Conservation (phyloP, 2,113 vertebrate genomes). For the Tonatia bakeri region DNA sequence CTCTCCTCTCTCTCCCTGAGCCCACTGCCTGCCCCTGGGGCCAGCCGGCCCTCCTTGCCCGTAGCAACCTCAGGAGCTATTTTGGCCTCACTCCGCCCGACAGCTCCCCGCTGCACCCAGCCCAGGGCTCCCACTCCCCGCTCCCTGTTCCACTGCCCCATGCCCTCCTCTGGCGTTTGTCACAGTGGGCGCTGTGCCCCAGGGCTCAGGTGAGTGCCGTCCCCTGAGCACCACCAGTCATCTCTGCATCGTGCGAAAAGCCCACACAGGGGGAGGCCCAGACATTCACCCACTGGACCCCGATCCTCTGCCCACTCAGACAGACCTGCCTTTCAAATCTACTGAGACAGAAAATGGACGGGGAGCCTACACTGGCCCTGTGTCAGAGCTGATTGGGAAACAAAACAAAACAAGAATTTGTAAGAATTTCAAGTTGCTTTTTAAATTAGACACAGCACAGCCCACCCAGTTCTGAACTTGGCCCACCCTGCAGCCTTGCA, state of each 20-base stretch:
- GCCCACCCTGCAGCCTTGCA: background rate
- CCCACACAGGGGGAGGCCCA: fast-evolving
- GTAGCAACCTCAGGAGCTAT: too few relatives aligned
- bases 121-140: fast-evolving
- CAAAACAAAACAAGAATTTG: background rate
- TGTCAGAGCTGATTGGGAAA: background rate
- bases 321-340: too few relatives aligned
- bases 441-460: background rate
- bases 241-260: background rate
- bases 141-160: fast-evolving
- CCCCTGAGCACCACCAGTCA: background rate
- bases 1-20: too few relatives aligned
- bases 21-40: background rate
- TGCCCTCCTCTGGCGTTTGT: fast-evolving
- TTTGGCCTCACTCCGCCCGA: fast-evolving
- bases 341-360: background rate
- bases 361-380: background rate
- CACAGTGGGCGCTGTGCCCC: fast-evolving
- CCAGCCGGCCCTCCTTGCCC: background rate
- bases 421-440: constrained; percentile 9
- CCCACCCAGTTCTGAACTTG: constrained; percentile 11
- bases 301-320: background rate
- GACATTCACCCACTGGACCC: fast-evolving
- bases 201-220: fast-evolving
- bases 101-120: fast-evolving